A percentile compares a stretch with the other conserved stretches of the same genome.
Evolutionary conservation across 2,888 invertebrate genomes (phyloP).

Genomic region (Cabera pusaria): DNA sequence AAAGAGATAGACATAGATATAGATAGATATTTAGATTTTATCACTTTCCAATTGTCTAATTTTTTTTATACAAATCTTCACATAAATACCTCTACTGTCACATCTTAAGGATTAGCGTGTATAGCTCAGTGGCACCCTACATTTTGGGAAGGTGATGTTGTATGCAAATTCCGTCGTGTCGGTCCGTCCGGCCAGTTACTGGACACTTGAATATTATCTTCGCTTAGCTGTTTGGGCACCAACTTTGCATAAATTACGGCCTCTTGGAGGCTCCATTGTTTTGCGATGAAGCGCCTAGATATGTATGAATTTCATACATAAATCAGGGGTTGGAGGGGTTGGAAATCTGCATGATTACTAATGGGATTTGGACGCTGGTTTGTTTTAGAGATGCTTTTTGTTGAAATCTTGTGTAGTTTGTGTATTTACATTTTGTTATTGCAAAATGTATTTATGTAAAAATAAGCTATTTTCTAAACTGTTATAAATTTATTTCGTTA

Average conservation of each 20-base stretch:
- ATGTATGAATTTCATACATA: slow-evolving; percentile 35
- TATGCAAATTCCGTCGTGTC: slow-evolving; percentile 44
- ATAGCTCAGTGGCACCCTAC: slow-evolving; percentile 16
- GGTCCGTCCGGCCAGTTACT: slow-evolving; percentile 26
- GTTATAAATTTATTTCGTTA: too few relatives aligned
- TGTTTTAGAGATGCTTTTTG: too few relatives aligned
- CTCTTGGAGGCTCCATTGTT: slow-evolving; percentile 40
- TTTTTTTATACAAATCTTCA: too few relatives aligned
- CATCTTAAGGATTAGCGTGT: too few relatives aligned
- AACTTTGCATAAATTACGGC: slow-evolving; percentile 48
- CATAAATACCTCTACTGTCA: too few relatives aligned
- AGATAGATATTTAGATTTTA: too few relatives aligned
- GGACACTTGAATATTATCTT: slow-evolving; percentile 45
- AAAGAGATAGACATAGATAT: too few relatives aligned
- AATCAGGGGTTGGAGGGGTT: slow-evolving; percentile 24
- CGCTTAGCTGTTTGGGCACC: slow-evolving; percentile 36
- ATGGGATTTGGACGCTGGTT: slow-evolving; percentile 1
- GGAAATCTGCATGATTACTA: slow-evolving; percentile 21
- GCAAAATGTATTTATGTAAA: too few relatives aligned
- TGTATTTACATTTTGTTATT: too few relatives aligned
- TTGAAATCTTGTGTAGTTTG: too few relatives aligned
- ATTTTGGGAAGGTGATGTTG: slow-evolving; percentile 37
- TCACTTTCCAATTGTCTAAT: too few relatives aligned
- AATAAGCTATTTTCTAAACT: too few relatives aligned
- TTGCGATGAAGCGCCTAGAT: slow-evolving; percentile 24